Conservation (phyloP, 2,113 vertebrate species). For the Accipiter virgatus region DNA sequence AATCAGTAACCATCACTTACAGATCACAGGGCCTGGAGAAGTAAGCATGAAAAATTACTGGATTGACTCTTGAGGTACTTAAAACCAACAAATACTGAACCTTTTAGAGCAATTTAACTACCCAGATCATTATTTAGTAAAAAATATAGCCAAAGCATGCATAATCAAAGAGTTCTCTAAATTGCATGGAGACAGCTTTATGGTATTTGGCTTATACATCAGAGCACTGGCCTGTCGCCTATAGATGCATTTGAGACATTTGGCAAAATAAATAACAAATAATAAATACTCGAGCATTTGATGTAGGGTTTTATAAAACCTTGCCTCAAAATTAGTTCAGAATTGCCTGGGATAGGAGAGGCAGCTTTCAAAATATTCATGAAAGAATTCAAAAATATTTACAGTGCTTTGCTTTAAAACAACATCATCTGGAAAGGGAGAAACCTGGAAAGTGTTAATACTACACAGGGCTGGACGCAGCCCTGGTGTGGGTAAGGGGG, state of each 20-base stretch:
- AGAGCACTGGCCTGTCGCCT: constrained; percentile 63
- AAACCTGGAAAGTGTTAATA: constrained; percentile 64
- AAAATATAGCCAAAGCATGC: constrained; percentile 50
- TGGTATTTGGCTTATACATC: constrained; percentile 65
- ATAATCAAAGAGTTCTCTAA: constrained; percentile 66
- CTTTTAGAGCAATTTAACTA: constrained; percentile 61
- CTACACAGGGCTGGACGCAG: background rate
- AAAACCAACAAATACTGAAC: constrained; percentile 56
- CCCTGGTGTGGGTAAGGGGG: background rate
- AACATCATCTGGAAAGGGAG: constrained; percentile 32
- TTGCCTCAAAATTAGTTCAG: constrained; percentile 61
- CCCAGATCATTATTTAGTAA: constrained; percentile 63
- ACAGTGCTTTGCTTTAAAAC: constrained; percentile 60
- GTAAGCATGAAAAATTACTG: constrained; percentile 38
- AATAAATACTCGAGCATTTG: constrained; percentile 62
- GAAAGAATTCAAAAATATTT: constrained; percentile 66
- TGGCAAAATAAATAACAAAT: constrained; percentile 71
- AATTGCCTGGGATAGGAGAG: constrained; percentile 54
- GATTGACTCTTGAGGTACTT: constrained; percentile 45
- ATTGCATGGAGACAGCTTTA: constrained; percentile 72
- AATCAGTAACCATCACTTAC: background rate
- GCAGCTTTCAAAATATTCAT: constrained; percentile 64
- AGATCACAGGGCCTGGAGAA: constrained; percentile 1
- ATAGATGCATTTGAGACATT: constrained; percentile 67
- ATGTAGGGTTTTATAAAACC: constrained; percentile 61